These are phyloP conservation scores for Teleopsis dalmanni DNA, from an alignment of 1,140 invertebrate genomes.

Conservation along the genomic window DNA sequence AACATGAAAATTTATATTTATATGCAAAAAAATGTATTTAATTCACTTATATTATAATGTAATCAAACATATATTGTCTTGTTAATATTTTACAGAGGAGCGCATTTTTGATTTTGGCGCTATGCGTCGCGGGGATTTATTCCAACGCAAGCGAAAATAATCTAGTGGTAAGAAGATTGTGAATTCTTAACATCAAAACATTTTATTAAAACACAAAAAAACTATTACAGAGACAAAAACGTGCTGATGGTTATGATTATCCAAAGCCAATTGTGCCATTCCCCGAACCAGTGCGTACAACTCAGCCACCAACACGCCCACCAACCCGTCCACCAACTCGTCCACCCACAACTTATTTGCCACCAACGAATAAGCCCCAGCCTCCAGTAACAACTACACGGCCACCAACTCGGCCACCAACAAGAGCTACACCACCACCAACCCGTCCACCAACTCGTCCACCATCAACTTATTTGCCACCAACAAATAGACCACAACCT, in stretches of 20 bases:
- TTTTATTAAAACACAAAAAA: background rate
- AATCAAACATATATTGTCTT: no score
- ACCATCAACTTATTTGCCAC: slow-evolving; percentile 6
- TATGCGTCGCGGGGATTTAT: slow-evolving; percentile 33
- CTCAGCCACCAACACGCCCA: slow-evolving; percentile 3
- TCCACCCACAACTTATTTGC: slow-evolving; percentile 20
- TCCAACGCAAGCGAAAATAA: slow-evolving; percentile 30
- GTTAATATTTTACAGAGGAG: slow-evolving; percentile 28
- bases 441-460: background rate
- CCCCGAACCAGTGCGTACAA: slow-evolving; percentile 1
- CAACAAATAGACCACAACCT: background rate
- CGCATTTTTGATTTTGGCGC: slow-evolving; percentile 37
- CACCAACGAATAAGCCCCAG: slow-evolving; percentile 21
- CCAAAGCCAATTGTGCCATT: slow-evolving; percentile 32
- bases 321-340: slow-evolving; percentile 2
- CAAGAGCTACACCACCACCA: background rate
- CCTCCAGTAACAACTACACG: slow-evolving; percentile 14
- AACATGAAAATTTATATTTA: background rate
- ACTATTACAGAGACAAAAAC: slow-evolving; percentile 25
- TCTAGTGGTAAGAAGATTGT: slow-evolving; percentile 29
- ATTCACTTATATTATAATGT: background rate
- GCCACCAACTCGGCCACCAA: background rate
- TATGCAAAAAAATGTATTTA: background rate
- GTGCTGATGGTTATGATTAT: slow-evolving; percentile 35
- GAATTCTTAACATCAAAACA: no score